Base-by-base conservation (phyloP, 2,888 invertebrate genomes). In the Agriotes lineatus region DNA sequence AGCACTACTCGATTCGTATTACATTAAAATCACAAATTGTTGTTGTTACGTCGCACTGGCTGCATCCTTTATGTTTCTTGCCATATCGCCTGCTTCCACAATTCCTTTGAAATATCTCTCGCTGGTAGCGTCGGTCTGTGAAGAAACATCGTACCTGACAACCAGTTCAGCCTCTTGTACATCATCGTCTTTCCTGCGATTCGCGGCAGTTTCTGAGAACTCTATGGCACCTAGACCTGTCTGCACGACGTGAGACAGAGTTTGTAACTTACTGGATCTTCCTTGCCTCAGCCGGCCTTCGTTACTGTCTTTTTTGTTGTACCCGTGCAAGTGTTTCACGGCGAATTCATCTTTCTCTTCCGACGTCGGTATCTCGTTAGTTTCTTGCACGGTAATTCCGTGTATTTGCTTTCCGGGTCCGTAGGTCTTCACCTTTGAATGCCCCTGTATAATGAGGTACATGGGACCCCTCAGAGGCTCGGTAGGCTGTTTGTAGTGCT, bases 371-470 rank as follows among this genome's bases (percentile, higher is more conserved):
- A 89, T 88, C 78, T 90, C 89, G 74, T 90, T 89, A 5, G 80
- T 82, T 73, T 86, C 85, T 67, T 85, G 85, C 3, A 86, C 78
- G 67, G 85, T 84, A 22, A 85, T 85, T 2, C 86, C 85, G 61
- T 83, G 83, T 20, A 83, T 75, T 68, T 84, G 83, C 65, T 87
- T 87, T 70, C 87, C 87, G 0, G 92, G 90, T 10, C 93, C 91
- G 78, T 94, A 94, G 0, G 92, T 94, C 85, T 94, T 94, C 0
- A 94, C 94, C 85, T 94, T 94, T 0, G 94, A 94, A 81, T 94
- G 94, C 0, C 94, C 94, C 82, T 94, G 93, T 75, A 94, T 94
- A 22, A 94, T 94, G 19, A 94, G 85, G 78, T 93, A 93, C 88
- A 91, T 86, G 0, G 90, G 90, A 0, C 89, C 88, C 61, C 85